A percentile compares a stretch with the other conserved stretches of the same genome.
Evolutionary conservation across 2,888 invertebrate genomes (phyloP).

Genomic region (Tenthredo livida): DNA sequence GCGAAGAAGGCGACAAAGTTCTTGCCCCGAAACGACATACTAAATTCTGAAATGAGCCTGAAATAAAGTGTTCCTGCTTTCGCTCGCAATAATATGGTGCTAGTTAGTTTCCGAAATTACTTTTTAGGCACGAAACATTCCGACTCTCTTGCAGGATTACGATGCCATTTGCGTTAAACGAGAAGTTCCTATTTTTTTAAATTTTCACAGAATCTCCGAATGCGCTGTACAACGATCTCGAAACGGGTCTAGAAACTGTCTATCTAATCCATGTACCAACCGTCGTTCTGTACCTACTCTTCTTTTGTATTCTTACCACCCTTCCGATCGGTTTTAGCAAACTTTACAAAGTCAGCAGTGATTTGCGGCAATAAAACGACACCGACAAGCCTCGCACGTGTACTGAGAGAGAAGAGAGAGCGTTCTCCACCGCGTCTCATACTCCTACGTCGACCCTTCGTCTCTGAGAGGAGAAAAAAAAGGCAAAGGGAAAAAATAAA

Average conservation of each 20-base stretch:
- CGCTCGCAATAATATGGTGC: conserved; percentile 71
- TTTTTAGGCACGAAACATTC: conserved; percentile 62
- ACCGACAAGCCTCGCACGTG: conserved; percentile 75
- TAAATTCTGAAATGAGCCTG: conserved; percentile 75
- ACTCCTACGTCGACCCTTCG: conserved; percentile 33
- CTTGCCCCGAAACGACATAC: conserved; percentile 65
- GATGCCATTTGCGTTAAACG: conserved; percentile 65
- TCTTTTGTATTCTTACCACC: background rate
- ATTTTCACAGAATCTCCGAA: background rate
- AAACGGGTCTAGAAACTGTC: background rate
- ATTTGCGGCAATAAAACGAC: conserved; percentile 74
- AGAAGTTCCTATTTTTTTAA: conserved; percentile 48
- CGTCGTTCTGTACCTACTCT: background rate
- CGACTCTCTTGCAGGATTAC: conserved; percentile 65
- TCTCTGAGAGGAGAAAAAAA: background rate
- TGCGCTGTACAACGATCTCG: background rate
- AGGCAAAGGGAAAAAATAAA: background rate
- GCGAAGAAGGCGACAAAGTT: conserved; percentile 59
- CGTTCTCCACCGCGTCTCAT: background rate
- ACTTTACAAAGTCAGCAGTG: conserved; percentile 63
- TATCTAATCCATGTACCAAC: background rate
- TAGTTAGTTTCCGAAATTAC: conserved; percentile 68
- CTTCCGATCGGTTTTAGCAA: background rate
- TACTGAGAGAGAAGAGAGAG: conserved; percentile 59
- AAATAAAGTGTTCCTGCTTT: conserved; percentile 73